Evolutionary conservation across 2,888 invertebrate genomes (phyloP), one percentile per base, ranked within the genome.

Genomic region (Sclerodermus sp.): DNA sequence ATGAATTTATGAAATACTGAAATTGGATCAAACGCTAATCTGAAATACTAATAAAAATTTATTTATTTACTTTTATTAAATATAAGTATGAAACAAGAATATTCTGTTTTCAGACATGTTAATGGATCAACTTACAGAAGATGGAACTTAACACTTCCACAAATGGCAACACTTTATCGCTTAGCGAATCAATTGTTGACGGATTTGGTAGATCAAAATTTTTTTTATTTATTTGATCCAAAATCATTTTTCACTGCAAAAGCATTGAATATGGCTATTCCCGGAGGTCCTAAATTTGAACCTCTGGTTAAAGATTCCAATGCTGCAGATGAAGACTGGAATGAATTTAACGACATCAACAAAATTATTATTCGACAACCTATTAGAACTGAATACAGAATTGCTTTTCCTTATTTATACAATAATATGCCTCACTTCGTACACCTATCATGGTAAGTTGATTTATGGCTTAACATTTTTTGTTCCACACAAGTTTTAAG

Each of bases 171-270:
- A 1, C 80, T 99, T 32, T 99, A 99, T 78, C 88, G 99, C 53
- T 83, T 99, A 58, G 99, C 97, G 0, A 99, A 99, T 82, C 98
- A 97, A 78, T 82, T 99, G 47, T 81, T 99, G 32, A 99, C 99
- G 10, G 99, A 99, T 82, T 84, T 99, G 57, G 96, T 97, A 0
- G 99, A 99, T 81, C 89, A 93, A 55, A 99, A 99, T 79, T 99
- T 97, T 79, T 99, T 98, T 81, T 99, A 99, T 76, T 83, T 99
- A 2, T 99, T 99, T 79, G 99, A 99, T 79, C 89, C 96, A 13
- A 98, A 99, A 80, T 98, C 98, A 70, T 99, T 99, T 80, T 99
- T 99, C 79, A 99, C 99, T 1, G 99, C 99, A 0, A 99, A 99
- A 79, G 99, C 99, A 2, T 80, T 99, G 47, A 99, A 99, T 76